Evolutionary conservation across 2,113 vertebrate species (phyloP).

Genomic region (Camelus dromedarius): DNA sequence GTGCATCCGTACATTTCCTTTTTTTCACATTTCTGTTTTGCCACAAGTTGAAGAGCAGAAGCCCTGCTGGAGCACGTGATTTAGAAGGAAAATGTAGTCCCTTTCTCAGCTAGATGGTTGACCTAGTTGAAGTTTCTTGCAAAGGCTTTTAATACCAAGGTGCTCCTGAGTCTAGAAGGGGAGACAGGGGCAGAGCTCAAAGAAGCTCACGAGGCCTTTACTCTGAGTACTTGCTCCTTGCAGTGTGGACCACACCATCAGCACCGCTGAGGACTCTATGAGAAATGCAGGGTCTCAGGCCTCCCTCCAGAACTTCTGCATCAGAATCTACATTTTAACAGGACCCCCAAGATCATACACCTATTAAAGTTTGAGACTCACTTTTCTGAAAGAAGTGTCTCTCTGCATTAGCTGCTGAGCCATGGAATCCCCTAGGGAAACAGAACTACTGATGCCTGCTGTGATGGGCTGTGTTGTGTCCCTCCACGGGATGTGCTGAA

Average conservation of each 20-base stretch:
- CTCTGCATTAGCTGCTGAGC: neutral
- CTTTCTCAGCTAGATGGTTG: neutral
- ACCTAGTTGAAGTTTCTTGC: neutral
- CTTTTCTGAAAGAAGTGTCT: neutral
- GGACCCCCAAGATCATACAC: neutral
- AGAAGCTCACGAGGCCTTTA: neutral
- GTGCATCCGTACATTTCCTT: neutral
- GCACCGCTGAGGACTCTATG: neutral
- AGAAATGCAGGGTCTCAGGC: neutral
- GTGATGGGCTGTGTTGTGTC: neutral
- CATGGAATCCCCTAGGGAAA: neutral
- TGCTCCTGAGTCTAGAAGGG: neutral
- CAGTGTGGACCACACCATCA: neutral
- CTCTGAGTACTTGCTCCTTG: neutral
- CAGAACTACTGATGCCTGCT: neutral
- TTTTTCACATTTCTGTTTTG: neutral
- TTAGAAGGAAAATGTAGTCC: neutral
- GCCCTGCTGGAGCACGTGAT: neutral
- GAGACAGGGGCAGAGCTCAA: neutral
- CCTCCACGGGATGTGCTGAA: neutral
- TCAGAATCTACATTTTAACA: neutral
- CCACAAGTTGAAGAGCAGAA: neutral
- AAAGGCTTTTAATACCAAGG: neutral
- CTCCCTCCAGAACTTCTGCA: neutral
- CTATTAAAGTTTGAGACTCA: neutral